Conservation (phyloP, 2,888 invertebrate species). For the Myopa tessellatipennis region DNA sequence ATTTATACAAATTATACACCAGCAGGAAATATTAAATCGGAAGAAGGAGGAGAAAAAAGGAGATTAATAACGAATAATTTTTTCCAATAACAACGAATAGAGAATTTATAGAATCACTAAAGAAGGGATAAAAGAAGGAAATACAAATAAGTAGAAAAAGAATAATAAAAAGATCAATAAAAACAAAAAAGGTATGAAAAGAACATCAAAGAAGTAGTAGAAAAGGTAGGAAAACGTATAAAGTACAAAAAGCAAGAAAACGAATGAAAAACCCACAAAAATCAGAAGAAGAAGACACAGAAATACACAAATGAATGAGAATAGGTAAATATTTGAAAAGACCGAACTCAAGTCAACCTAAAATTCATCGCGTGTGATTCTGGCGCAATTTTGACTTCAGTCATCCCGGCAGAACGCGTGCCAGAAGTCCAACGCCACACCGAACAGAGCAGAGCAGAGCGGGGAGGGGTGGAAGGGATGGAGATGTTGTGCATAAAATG, state of each 20-base stretch:
- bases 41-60: neutral
- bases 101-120: neutral
- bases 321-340: too few relatives aligned
- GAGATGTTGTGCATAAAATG: too few relatives aligned
- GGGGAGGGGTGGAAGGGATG: too few relatives aligned
- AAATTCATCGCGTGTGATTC: neutral
- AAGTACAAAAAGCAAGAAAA: neutral
- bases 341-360: too few relatives aligned
- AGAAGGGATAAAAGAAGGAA: neutral
- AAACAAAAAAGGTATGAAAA: neutral
- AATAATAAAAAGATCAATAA: neutral
- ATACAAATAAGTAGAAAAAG: neutral
- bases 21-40: neutral
- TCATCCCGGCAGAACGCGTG: neutral
- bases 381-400: conserved; percentile 15
- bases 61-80: neutral
- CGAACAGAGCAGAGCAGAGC: too few relatives aligned
- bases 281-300: too few relatives aligned
- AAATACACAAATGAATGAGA: too few relatives aligned
- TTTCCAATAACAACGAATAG: too few relatives aligned
- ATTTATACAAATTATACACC: neutral
- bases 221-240: neutral
- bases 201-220: neutral
- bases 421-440: too few relatives aligned
- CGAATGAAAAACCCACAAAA: neutral